Evolutionary conservation across 2,888 invertebrate genomes (phyloP).

Genomic region (Chrysolina oricalcia): DNA sequence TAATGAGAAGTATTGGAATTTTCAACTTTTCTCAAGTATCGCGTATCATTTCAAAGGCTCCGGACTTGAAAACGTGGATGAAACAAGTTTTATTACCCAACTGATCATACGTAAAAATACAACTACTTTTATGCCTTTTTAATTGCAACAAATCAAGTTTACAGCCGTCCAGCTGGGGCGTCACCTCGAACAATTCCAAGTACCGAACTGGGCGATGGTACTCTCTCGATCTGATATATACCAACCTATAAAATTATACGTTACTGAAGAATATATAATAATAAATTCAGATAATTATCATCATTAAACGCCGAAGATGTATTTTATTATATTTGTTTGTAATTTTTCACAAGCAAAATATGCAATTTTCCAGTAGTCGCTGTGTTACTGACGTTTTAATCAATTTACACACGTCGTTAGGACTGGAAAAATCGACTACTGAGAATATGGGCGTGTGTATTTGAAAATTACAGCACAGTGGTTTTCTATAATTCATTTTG

Average conservation of each 20-base stretch:
- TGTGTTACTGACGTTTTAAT: constrained; percentile 70
- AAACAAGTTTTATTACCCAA: constrained; percentile 16
- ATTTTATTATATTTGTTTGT: constrained; percentile 72
- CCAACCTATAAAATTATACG: constrained; percentile 70
- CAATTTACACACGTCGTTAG: constrained; percentile 57
- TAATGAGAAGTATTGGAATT: not conserved
- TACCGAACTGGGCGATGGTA: constrained; percentile 59
- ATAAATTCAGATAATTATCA: constrained; percentile 73
- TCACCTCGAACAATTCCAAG: constrained; percentile 52
- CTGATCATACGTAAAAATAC: constrained; percentile 41
- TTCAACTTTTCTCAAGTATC: constrained; percentile 4
- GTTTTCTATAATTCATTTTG: not conserved
- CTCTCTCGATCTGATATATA: constrained; percentile 66
- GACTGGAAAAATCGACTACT: constrained; percentile 3
- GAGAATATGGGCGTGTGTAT: not conserved
- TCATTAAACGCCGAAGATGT: constrained; percentile 71
- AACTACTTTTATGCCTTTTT: constrained; percentile 65
- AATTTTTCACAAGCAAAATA: constrained; percentile 72
- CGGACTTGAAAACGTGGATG: constrained; percentile 2
- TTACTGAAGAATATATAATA: constrained; percentile 71
- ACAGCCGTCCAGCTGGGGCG: constrained; percentile 57
- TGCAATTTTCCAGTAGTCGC: constrained; percentile 73
- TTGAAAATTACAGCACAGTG: not conserved
- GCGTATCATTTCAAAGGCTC: not conserved
- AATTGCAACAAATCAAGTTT: constrained; percentile 66